Base-by-base conservation (phyloP, 2,888 invertebrate species). In the Allacma fusca region DNA sequence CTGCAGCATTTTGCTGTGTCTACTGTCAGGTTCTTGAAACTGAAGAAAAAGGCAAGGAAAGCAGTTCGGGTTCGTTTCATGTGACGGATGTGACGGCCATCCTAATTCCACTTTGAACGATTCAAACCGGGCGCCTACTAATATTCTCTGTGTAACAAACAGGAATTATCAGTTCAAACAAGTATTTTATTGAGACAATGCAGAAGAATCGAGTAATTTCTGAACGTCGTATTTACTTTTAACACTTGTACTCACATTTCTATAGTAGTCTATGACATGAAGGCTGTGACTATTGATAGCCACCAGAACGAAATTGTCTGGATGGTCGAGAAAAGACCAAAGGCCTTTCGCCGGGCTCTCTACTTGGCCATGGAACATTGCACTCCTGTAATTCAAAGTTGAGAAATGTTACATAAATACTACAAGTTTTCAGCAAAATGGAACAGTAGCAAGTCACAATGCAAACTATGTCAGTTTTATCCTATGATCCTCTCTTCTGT, bases 81-180 rank as follows among this genome's bases (percentile, higher is more conserved):
- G 93, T 0, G 94, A 93, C 0, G 94, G 93, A 85, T 94, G 93
- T 0, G 94, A 93, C 0, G 94, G 93, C 85, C 95, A 91, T 0
- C 95, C 95, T 87, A 93, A 93, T 86, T 96, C 96, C 96, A 97
- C 97, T 21, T 94, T 95, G 81, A 97, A 88, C 85, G 97, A 94
- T 85, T 95, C 94, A 85, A 94, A 97, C 67, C 93, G 91, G 69
- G 97, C 89, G 28, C 96, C 95, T 70, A 96, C 88, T 57, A 96
- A 88, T 67, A 96, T 90, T 80, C 93, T 93, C 96, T 96, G 87
- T 28, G 87, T 86, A 77, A 40, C 28, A 74, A 68, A 57, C 40
- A 34, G 59, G 29, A 24, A 72, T 68, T 28, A n/a, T 12, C 44
- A n/a, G n/a, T n/a, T n/a, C n/a, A n/a, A n/a, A n/a, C n/a, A n/a